Base-by-base conservation (phyloP, 2,888 invertebrate genomes). In the Pseudococcus longispinus region DNA sequence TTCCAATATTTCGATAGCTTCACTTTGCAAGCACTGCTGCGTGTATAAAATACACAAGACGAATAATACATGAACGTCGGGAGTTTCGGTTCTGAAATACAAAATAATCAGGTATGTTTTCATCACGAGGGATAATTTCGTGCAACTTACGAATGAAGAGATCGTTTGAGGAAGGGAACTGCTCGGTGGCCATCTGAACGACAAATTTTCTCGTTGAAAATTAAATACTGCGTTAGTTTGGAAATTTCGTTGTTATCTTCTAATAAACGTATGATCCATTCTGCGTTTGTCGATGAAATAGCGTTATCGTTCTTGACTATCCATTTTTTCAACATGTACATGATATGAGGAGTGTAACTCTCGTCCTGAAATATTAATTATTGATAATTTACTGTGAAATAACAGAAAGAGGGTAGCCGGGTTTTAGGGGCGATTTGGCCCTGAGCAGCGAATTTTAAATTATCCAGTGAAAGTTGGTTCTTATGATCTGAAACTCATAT, bases 251-350 rank as follows among this genome's bases (percentile, higher is more conserved):
- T 70, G 32, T 55, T 86, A 18, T 77, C 77, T 13, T 70, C 86
- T n/a, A 86, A 74, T n/a, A 80, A 51, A 23, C 51, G 44, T 32
- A 86, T 86, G 23, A 86, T 44, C 77, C 80, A 86, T 55, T 86
- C 86, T 0, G 77, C 51, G n/a, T 77, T 46, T 1, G 44, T n/a
- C 15, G 42, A 51, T 55, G 65, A 85, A 44, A 70, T 85, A 18
- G 44, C 44, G 20, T 37, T 65, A 23, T 55, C 26, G 3, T 85
- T 85, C 13, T 80, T 80, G 29, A 37, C 70, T 15, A 86, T 80
- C 86, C 86, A 86, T 51, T 77, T 80, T 77, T 86, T 86, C 46
- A 86, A 15, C n/a, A 86, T n/a, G 37, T 51, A 77, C 18, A 80
- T 77, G 20, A 65, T 85, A 23, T 65, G 65, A 70, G 44, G 37